Base-by-base conservation (phyloP, 2,888 invertebrate species). In the Drosophila histrio region DNA sequence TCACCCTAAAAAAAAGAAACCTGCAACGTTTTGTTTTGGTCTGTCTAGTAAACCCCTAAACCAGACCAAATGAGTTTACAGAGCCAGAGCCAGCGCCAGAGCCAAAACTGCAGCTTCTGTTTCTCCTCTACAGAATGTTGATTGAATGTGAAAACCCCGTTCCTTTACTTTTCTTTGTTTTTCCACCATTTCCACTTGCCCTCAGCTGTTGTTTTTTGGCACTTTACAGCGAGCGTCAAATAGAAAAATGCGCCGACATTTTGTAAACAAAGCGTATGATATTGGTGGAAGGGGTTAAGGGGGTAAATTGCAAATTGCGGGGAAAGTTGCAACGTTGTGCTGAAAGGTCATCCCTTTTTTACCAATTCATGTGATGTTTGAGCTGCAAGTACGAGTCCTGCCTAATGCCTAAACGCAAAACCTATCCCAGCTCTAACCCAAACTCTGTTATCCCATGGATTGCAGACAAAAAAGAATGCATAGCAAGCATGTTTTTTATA, bases 231-330 rank as follows among this genome's bases (percentile, higher is more conserved):
- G 43, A 68, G 58, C 60, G 52, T 44, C 57, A 56, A 50, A 62
- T 28, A 38, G 43, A 69, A 62, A 65, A 60, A 63, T 57, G 46
- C 64, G 65, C 83, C 79, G 79, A 74, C 71, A 83, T 79, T 80
- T 74, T 65, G 77, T 77, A 80, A 79, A 77, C 77, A 77, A 77
- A 77, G 69, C 68, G 61, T 58, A 63, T 56, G 61, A 46, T 56
- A 68, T 64, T 54, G 41, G 22, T 22, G 41, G 44, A 26, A 9
- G 5, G 26, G 36, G 53, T n/a, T 22, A 21, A 30, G 26, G 19
- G 17, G 26, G 13, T 15, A 13, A 21, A 32, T 8, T 46, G 34
- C 38, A 9, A 11, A 7, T 8, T 8, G 26, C n/a, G 52, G 8
- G 50, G 9, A 22, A 26, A 34, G 26, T 38, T 36, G 39, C 17